Conservation (phyloP, 2,113 vertebrate genomes). For the Cochlearius cochlearius region DNA sequence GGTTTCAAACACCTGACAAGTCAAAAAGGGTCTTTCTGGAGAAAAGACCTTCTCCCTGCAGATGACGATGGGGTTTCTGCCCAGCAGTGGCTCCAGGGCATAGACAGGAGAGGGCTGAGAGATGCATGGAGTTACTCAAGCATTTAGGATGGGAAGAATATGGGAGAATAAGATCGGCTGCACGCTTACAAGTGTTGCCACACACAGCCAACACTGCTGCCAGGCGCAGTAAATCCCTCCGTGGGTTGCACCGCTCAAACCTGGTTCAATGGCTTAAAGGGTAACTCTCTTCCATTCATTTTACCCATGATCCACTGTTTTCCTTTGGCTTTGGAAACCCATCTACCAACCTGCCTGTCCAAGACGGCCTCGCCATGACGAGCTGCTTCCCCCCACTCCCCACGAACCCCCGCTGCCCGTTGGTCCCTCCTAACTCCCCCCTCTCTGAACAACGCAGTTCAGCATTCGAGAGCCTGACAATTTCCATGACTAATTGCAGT, state of each 20-base stretch:
- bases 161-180: background rate
- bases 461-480: background rate
- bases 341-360: background rate
- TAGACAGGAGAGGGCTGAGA: background rate
- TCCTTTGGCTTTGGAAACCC: background rate
- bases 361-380: accelerated
- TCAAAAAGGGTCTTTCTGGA: background rate
- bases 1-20: background rate
- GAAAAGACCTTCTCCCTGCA: background rate
- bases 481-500: background rate
- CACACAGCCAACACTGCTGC: accelerated
- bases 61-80: background rate
- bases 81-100: accelerated
- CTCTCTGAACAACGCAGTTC: background rate
- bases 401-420: background rate
- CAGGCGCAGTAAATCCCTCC: background rate
- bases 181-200: background rate
- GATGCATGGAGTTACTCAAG: background rate
- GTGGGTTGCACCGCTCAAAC: background rate
- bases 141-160: background rate
- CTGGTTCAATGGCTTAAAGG: background rate
- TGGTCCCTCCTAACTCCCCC: background rate
- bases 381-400: background rate
- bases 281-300: background rate
- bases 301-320: background rate